Evolutionary conservation across 2,888 invertebrate genomes (phyloP).

Genomic region (Chrysopilus asiliformis): DNA sequence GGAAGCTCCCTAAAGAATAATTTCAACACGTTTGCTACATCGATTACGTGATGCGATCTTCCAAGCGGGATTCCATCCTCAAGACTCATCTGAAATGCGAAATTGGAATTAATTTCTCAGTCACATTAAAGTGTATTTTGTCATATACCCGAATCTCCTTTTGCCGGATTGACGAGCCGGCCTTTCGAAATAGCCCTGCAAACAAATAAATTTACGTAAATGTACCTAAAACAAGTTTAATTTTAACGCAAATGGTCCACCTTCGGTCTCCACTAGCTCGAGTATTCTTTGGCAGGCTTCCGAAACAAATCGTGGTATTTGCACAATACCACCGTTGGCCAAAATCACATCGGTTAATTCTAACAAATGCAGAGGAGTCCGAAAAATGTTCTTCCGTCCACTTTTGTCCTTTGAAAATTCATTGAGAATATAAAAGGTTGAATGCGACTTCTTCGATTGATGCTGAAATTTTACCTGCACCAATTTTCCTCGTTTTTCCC

Average conservation of each 20-base stretch:
- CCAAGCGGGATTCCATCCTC: conserved; percentile 59
- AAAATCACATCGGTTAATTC: conserved; percentile 44
- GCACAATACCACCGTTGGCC: conserved; percentile 53
- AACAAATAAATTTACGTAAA: too few relatives aligned
- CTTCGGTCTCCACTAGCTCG: conserved; percentile 59
- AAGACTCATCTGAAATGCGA: conserved; percentile 46
- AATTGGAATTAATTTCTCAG: background rate
- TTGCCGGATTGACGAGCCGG: conserved; percentile 70
- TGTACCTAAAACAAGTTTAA: too few relatives aligned
- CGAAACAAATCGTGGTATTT: conserved; percentile 58
- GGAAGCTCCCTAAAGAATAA: conserved; percentile 74
- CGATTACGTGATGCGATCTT: conserved; percentile 62
- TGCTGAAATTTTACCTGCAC: conserved; percentile 33
- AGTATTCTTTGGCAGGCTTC: conserved; percentile 57
- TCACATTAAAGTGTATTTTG: background rate
- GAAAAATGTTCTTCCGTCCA: conserved; percentile 37
- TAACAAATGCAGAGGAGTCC: conserved; percentile 39
- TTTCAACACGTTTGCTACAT: conserved; percentile 76
- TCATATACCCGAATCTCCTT: conserved; percentile 59
- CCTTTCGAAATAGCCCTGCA: conserved; percentile 84
- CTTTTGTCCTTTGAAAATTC: conserved; percentile 16
- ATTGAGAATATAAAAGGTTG: background rate
- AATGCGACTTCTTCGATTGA: background rate
- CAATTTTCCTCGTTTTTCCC: conserved; percentile 50
- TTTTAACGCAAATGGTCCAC: too few relatives aligned